Percentiles rank a stretch among this genome's conserved stretches.
Conservation (phyloP, 2,113 vertebrate genomes). For the Lasiurus cinereus region DNA sequence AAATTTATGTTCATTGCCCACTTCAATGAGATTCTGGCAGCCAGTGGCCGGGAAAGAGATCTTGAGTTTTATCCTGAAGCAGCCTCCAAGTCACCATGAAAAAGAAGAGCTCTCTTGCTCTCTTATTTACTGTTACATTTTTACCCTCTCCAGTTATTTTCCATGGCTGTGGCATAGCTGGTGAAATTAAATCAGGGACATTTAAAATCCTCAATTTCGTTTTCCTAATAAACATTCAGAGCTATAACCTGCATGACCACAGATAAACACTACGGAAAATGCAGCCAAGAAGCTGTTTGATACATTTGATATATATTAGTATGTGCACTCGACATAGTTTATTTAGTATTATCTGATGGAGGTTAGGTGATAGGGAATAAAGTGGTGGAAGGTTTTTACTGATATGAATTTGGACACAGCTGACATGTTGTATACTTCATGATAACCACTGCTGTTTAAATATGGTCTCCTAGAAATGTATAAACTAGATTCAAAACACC, state of each 20-base stretch:
- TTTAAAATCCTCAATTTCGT: slow-evolving; percentile 80
- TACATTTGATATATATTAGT: slow-evolving; percentile 74
- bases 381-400: slow-evolving; percentile 74
- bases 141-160: slow-evolving; percentile 71
- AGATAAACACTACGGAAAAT: slow-evolving; percentile 79
- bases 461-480: slow-evolving; percentile 74
- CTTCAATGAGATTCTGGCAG: too few species aligned
- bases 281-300: slow-evolving; percentile 55
- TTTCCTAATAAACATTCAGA: slow-evolving; percentile 83
- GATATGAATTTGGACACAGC: slow-evolving; percentile 75
- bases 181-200: slow-evolving; percentile 72
- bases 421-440: slow-evolving; percentile 78
- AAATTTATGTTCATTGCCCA: too few species aligned
- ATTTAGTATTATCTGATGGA: slow-evolving; percentile 81
- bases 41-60: too few species aligned
- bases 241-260: slow-evolving; percentile 74
- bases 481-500: slow-evolving; percentile 75
- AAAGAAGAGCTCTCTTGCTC: not conserved
- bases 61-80: too few species aligned
- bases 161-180: slow-evolving; percentile 72
- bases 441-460: slow-evolving; percentile 81
- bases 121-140: slow-evolving; percentile 58
- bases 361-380: slow-evolving; percentile 77
- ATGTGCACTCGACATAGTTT: slow-evolving; percentile 74
- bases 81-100: too few species aligned